phyloP scores from a whole-genome alignment of 2,113 vertebrate species.

The Empidonax traillii region DNA sequence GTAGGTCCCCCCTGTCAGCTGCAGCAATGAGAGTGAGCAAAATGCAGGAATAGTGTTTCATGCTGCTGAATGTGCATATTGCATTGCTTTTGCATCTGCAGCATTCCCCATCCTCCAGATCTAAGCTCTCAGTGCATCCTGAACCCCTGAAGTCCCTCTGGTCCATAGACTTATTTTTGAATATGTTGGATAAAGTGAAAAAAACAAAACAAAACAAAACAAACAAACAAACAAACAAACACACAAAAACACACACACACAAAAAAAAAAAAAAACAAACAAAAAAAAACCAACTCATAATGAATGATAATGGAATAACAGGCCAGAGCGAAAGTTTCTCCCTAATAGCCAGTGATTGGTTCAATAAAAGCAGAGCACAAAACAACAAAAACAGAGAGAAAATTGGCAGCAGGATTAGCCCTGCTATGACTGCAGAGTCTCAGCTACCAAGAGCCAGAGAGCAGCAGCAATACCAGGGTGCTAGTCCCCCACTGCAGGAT shows the following conservation, averaged over 20 bases:
- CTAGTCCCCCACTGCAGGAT: background rate
- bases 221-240: too few species aligned
- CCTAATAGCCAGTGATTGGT: background rate
- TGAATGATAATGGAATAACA: background rate
- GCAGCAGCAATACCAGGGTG: background rate
- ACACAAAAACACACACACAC: too few species aligned
- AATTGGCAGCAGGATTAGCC: background rate
- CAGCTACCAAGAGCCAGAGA: background rate
- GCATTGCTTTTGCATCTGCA: background rate
- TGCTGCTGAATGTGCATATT: background rate
- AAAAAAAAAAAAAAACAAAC: too few species aligned
- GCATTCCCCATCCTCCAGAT: background rate
- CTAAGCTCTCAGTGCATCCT: background rate
- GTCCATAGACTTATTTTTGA: background rate
- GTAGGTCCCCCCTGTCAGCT: background rate
- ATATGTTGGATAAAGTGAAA: background rate
- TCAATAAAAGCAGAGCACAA: conserved; percentile 19
- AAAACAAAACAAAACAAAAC: background rate
- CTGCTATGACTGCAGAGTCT: background rate
- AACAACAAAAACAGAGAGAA: background rate
- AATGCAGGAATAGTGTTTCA: background rate
- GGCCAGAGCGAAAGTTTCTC: conserved; percentile 1
- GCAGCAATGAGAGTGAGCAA: background rate
- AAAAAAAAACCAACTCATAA: background rate
- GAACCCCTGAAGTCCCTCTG: fast-evolving